Percentiles rank a stretch among this genome's conserved stretches.
These are phyloP conservation scores for Andrena dorsata DNA, from an alignment of 2,888 invertebrate genomes.

Conservation along the genomic window DNA sequence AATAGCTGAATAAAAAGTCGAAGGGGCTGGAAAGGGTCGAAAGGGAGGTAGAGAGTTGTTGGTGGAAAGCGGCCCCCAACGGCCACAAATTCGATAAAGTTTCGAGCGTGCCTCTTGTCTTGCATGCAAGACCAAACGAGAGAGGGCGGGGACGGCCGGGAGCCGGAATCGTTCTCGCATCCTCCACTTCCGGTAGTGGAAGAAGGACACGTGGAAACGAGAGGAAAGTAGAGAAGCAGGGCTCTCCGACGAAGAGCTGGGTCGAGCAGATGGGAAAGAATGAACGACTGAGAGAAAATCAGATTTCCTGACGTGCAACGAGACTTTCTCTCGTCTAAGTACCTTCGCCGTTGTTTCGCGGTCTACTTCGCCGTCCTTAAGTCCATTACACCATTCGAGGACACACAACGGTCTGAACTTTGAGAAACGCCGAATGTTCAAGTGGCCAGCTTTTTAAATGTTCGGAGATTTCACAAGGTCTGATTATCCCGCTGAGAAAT, in stretches of 20 bases:
- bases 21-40: conserved; percentile 67
- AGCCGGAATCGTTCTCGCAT: conserved; percentile 73
- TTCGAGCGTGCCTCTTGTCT: conserved; percentile 70
- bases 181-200: conserved; percentile 75
- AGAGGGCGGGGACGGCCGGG: conserved; percentile 21
- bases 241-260: conserved; percentile 41
- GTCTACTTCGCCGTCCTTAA: conserved; percentile 56
- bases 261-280: conserved; percentile 14
- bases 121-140: conserved; percentile 45
- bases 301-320: conserved; percentile 73
- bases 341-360: conserved; percentile 60
- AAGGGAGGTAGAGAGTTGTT: conserved; percentile 77
- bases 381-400: conserved; percentile 16
- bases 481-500: not conserved
- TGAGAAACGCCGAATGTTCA: not conserved
- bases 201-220: conserved; percentile 27
- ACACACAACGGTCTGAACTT: conserved; percentile 5
- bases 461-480: not conserved
- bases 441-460: not conserved
- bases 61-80: conserved; percentile 79
- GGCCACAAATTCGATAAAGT: conserved; percentile 84
- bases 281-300: conserved; percentile 67
- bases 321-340: conserved; percentile 55
- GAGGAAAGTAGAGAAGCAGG: not conserved
- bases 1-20: conserved; percentile 76